phyloP scores from a whole-genome alignment of 2,113 vertebrate species.

The Ranitomeya imitator region DNA sequence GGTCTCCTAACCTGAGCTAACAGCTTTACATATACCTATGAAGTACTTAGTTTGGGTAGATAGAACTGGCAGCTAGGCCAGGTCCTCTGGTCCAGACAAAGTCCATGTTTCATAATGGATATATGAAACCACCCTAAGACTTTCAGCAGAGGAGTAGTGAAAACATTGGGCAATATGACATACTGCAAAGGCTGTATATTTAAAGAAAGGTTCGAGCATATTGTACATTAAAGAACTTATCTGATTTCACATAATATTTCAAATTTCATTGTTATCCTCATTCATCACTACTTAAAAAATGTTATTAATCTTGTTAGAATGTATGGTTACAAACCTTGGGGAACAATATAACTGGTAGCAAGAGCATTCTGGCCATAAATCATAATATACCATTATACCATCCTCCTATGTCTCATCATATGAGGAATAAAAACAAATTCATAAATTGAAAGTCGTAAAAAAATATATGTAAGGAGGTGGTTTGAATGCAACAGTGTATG shows the following conservation, averaged over 20 bases:
- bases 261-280: not conserved
- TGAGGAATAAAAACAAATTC: not conserved
- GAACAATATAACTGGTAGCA: not conserved
- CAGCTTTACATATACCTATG: too few relatives aligned
- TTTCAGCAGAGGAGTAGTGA: not conserved
- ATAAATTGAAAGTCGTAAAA: not conserved
- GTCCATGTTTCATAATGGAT: too few relatives aligned
- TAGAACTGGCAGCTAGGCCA: too few relatives aligned
- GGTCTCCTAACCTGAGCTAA: too few relatives aligned
- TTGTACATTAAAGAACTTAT: not conserved
- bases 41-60: too few relatives aligned
- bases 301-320: not conserved
- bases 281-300: not conserved
- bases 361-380: not conserved
- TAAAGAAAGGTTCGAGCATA: not conserved
- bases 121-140: not conserved
- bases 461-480: too few relatives aligned
- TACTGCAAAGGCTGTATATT: not conserved
- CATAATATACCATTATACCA: not conserved
- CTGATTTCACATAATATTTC: not conserved
- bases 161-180: not conserved
- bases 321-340: not conserved
- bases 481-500: too few relatives aligned
- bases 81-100: too few relatives aligned
- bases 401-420: not conserved